Percentiles rank a stretch among this genome's conserved stretches.
These are phyloP conservation scores for Drosophila busckii DNA, from an alignment of 1,140 invertebrate species.

Conservation along the genomic window DNA sequence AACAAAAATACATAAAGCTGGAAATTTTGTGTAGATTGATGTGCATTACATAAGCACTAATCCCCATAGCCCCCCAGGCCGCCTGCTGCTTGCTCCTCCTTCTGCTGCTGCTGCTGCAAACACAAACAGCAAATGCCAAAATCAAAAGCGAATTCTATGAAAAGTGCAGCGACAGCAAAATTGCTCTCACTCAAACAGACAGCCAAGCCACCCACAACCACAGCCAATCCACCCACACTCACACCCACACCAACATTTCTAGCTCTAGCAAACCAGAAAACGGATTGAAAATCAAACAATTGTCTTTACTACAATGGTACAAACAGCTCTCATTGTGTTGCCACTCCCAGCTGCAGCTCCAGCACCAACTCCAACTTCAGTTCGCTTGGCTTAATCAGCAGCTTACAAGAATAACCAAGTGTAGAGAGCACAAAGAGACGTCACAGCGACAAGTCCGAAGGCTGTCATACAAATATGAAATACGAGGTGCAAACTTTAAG, in stretches of 20 bases:
- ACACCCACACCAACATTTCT: neutral
- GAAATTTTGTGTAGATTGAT: constrained; percentile 62
- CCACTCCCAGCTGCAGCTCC: constrained; percentile 23
- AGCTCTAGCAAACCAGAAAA: constrained; percentile 22
- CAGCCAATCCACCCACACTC: neutral
- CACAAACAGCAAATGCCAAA: constrained; percentile 40
- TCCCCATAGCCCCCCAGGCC: too few relatives aligned
- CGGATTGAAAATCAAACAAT: constrained; percentile 75
- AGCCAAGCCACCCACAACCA: neutral
- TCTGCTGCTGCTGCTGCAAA: constrained; percentile 1
- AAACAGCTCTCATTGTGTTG: constrained; percentile 45
- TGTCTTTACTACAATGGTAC: constrained; percentile 56
- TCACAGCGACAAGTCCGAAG: neutral
- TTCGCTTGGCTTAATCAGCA: constrained; percentile 72
- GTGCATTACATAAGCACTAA: constrained; percentile 62
- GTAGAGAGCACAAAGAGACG: neutral
- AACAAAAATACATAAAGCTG: constrained; percentile 4
- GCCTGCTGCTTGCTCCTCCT: constrained; percentile 7
- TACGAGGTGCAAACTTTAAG: too few relatives aligned
- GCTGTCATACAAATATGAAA: too few relatives aligned
- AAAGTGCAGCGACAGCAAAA: constrained; percentile 52
- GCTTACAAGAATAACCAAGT: constrained; percentile 68
- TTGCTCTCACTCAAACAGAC: constrained; percentile 12
- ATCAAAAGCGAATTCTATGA: constrained; percentile 45
- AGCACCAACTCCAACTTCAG: neutral